Conservation (phyloP, 2,888 invertebrate genomes). For the Acrobeloides nanus region DNA sequence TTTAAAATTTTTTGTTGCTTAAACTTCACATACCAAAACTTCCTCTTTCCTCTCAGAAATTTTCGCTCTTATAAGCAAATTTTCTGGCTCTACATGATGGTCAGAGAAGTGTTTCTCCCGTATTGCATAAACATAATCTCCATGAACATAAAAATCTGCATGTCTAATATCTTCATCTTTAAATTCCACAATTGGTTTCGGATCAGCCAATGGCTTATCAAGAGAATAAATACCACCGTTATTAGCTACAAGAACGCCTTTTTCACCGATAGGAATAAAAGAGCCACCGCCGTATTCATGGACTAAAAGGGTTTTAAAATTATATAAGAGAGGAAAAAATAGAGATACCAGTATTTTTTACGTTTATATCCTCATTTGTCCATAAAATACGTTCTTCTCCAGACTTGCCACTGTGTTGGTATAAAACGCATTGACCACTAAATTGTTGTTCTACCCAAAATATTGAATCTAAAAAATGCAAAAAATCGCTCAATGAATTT, state of each 20-base stretch:
- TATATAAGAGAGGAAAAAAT: neutral
- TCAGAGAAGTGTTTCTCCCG: slow-evolving; percentile 8
- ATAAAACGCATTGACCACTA: slow-evolving; percentile 27
- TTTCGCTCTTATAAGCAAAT: slow-evolving; percentile 9
- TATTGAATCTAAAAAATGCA: slow-evolving; percentile 21
- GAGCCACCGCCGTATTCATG: no score
- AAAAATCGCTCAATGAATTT: no score
- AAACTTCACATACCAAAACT: slow-evolving; percentile 2
- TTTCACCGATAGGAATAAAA: neutral
- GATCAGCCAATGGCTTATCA: slow-evolving; percentile 6
- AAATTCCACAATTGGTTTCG: slow-evolving; percentile 1
- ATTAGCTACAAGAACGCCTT: slow-evolving; percentile 4
- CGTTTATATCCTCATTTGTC: slow-evolving; percentile 5
- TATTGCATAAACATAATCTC: slow-evolving; percentile 8
- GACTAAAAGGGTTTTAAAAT: neutral
- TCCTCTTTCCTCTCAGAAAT: neutral
- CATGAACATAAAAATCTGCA: slow-evolving; percentile 10
- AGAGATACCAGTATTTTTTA: slow-evolving; percentile 4
- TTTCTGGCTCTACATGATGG: slow-evolving; percentile 7
- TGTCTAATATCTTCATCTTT: slow-evolving; percentile 8
- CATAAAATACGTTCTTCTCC: neutral
- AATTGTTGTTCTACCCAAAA: slow-evolving; percentile 41
- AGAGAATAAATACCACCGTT: slow-evolving; percentile 7
- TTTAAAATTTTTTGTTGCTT: slow-evolving; percentile 6
- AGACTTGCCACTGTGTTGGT: neutral